phyloP scores from a whole-genome alignment of 2,888 invertebrate genomes.

The Amblyjoppa fuscipennis region DNA sequence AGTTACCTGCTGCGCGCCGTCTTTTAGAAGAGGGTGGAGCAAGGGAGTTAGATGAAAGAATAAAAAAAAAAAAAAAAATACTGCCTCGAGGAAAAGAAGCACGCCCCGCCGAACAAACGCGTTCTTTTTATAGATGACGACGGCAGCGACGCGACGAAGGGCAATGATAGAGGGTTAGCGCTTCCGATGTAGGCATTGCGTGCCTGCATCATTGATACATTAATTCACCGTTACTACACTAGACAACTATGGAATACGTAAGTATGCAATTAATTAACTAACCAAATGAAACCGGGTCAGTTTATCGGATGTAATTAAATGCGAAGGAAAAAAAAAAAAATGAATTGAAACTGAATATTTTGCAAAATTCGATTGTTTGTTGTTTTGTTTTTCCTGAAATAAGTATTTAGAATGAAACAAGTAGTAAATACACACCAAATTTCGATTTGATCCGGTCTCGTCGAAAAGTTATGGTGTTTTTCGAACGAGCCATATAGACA shows the following conservation, averaged over 20 bases:
- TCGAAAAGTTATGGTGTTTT: no score
- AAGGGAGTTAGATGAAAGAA: not conserved
- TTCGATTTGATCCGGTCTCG: no score
- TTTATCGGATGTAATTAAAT: not conserved
- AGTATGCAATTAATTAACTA: not conserved
- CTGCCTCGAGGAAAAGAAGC: conserved; percentile 37
- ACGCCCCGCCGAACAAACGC: conserved; percentile 53
- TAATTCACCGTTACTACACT: not conserved
- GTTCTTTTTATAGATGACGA: conserved; percentile 63
- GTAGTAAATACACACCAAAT: no score
- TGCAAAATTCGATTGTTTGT: not conserved
- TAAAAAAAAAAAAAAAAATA: conserved; percentile 15
- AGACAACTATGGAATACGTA: not conserved
- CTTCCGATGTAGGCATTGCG: conserved; percentile 24
- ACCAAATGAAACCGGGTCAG: not conserved
- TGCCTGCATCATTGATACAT: conserved; percentile 3
- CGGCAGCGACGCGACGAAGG: conserved; percentile 41
- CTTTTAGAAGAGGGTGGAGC: not conserved
- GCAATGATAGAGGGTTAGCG: conserved; percentile 42
- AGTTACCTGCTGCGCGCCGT: conserved; percentile 34
- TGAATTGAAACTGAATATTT: not conserved
- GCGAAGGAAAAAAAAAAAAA: no score
- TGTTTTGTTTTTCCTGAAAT: not conserved
- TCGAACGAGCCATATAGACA: no score
- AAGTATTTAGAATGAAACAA: not conserved